Evolutionary conservation across 2,888 invertebrate species (phyloP).

Genomic region (Nesidiocoris tenuis): DNA sequence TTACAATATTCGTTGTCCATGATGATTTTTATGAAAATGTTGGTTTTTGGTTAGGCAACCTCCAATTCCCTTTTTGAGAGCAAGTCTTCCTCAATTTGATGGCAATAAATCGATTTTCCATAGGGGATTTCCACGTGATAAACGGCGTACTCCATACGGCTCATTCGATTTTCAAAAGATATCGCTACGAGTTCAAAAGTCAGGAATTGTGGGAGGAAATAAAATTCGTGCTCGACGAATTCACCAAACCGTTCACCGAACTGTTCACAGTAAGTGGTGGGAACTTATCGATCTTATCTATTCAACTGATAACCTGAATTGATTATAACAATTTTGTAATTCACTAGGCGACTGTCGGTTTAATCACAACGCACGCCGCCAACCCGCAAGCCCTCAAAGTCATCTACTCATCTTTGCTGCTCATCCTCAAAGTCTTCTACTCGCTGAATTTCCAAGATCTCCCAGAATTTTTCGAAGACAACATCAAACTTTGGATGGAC

Average conservation of each 20-base stretch:
- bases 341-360: constrained; percentile 75
- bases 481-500: constrained; percentile 93
- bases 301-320: too few species aligned
- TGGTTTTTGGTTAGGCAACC: too few species aligned
- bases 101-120: constrained; percentile 50
- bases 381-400: constrained; percentile 79
- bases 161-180: constrained; percentile 93
- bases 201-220: constrained; percentile 95
- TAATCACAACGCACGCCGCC: constrained; percentile 73
- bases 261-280: constrained; percentile 62
- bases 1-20: too few species aligned
- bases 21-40: too few species aligned
- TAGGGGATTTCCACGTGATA: constrained; percentile 89
- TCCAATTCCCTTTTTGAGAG: too few species aligned
- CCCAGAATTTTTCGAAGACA: constrained; percentile 98
- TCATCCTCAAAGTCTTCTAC: constrained; percentile 93
- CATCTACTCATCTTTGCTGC: constrained; percentile 82
- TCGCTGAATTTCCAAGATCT: constrained; percentile 96
- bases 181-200: constrained; percentile 93
- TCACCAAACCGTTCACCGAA: constrained; percentile 91
- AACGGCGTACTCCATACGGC: constrained; percentile 93
- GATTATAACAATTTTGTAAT: too few species aligned
- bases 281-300: too few species aligned
- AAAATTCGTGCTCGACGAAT: constrained; percentile 88
- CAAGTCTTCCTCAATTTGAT: too few species aligned